Percentiles rank a stretch among this genome's conserved stretches.
Conservation (phyloP, 2,888 invertebrate species). For the Xylocampa areola region DNA sequence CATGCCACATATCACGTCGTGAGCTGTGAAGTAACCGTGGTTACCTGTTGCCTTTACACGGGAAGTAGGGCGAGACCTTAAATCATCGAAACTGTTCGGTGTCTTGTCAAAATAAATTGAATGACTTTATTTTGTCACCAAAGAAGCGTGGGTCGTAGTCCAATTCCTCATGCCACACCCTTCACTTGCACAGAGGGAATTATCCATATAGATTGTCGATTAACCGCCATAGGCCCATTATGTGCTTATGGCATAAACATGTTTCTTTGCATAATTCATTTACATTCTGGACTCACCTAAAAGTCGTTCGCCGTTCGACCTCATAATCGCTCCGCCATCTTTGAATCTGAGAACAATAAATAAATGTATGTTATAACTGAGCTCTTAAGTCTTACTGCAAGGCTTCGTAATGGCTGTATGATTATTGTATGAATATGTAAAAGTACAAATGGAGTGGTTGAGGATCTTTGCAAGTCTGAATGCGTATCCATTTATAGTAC, state of each 20-base stretch:
- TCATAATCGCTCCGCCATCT: slow-evolving; percentile 84
- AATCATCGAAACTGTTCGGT: slow-evolving; percentile 70
- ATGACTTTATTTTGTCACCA: slow-evolving; percentile 71
- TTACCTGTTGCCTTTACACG: slow-evolving; percentile 60
- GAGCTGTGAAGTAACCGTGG: slow-evolving; percentile 51
- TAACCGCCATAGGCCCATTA: slow-evolving; percentile 73
- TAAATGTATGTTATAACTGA: slow-evolving; percentile 49
- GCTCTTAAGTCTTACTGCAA: slow-evolving; percentile 14
- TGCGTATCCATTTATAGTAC: background rate
- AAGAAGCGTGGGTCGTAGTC: slow-evolving; percentile 76
- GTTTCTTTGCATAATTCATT: slow-evolving; percentile 69
- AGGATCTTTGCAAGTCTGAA: slow-evolving; percentile 1
- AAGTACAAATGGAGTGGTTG: slow-evolving; percentile 14
- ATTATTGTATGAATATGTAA: slow-evolving; percentile 38
- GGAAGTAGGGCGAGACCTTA: slow-evolving; percentile 66
- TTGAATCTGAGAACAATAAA: slow-evolving; percentile 79
- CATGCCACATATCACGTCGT: slow-evolving; percentile 53
- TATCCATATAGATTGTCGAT: slow-evolving; percentile 76
- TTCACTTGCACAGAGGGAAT: slow-evolving; percentile 59
- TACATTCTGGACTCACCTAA: slow-evolving; percentile 81
- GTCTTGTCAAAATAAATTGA: slow-evolving; percentile 76
- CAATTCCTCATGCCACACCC: slow-evolving; percentile 77
- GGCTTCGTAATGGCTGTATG: slow-evolving; percentile 17
- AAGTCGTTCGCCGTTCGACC: slow-evolving; percentile 70
- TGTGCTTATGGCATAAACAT: slow-evolving; percentile 64